A percentile compares a stretch with the other conserved stretches of the same genome.
Evolutionary conservation across 2,113 vertebrate genomes (phyloP).

Genomic region (Trochalopteron elliotii): DNA sequence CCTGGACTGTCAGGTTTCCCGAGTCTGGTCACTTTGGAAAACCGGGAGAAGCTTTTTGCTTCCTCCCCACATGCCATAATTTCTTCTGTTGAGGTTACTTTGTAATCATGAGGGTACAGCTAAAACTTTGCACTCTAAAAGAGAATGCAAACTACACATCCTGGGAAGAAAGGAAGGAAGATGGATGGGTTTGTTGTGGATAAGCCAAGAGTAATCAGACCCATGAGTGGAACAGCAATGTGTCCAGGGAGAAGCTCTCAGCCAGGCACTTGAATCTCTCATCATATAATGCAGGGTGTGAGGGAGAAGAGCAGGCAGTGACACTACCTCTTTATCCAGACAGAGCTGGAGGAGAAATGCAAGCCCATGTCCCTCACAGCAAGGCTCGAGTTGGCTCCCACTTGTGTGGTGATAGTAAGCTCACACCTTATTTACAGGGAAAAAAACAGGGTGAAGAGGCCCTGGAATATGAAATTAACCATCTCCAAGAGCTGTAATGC

Average conservation of each 20-base stretch:
- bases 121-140: not conserved
- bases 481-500: not conserved
- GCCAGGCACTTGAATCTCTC: not conserved
- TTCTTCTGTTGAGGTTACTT: not conserved
- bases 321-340: not conserved
- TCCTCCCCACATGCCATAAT: not conserved
- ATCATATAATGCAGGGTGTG: accelerated
- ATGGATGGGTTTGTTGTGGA: not conserved
- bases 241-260: not conserved
- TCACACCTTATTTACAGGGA: not conserved
- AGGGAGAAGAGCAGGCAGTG: not conserved
- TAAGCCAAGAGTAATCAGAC: not conserved
- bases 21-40: not conserved
- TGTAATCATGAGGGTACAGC: not conserved
- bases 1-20: not conserved
- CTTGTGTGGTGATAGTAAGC: accelerated
- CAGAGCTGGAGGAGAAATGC: not conserved
- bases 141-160: not conserved
- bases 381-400: not conserved
- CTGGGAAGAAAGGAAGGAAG: not conserved
- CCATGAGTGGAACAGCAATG: accelerated
- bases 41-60: not conserved
- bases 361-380: not conserved
- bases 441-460: not conserved
- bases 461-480: not conserved